Conservation (phyloP, 2,797 vertebrate genomes). For the Sebastes wilsoni region DNA sequence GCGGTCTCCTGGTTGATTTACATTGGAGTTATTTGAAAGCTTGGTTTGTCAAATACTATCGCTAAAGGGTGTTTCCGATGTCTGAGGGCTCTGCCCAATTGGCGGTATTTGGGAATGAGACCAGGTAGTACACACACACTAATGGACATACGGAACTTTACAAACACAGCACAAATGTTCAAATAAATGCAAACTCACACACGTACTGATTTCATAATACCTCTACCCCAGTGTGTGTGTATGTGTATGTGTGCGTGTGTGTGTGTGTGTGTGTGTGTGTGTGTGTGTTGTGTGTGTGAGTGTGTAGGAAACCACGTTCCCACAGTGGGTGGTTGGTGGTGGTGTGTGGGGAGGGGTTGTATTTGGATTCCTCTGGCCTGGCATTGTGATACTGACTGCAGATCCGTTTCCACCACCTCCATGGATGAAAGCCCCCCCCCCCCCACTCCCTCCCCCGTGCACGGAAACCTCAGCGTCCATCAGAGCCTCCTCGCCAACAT, state of each 20-base stretch:
- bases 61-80: no score
- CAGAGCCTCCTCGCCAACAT: slow-evolving; percentile 44
- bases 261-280: slow-evolving; percentile 8
- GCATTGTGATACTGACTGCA: slow-evolving; percentile 37
- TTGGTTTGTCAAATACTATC: no score
- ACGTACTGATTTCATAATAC: not conserved
- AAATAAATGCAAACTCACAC: not conserved
- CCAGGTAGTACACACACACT: no score
- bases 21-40: no score
- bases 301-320: slow-evolving; percentile 73
- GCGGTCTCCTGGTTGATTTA: no score
- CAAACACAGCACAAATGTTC: no score
- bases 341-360: not conserved
- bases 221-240: not conserved
- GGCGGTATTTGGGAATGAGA: no score
- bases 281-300: slow-evolving; percentile 15
- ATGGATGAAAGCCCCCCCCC: slow-evolving; percentile 49
- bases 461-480: slow-evolving; percentile 30
- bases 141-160: no score
- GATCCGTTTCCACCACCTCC: slow-evolving; percentile 56
- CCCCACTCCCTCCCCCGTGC: not conserved
- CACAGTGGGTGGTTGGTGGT: slow-evolving; percentile 49
- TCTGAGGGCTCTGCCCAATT: no score
- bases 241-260: slow-evolving; percentile 12
- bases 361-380: slow-evolving; percentile 59